phyloP scores from a whole-genome alignment of 2,888 invertebrate species.

The Acanthosoma haemorrhoidale region DNA sequence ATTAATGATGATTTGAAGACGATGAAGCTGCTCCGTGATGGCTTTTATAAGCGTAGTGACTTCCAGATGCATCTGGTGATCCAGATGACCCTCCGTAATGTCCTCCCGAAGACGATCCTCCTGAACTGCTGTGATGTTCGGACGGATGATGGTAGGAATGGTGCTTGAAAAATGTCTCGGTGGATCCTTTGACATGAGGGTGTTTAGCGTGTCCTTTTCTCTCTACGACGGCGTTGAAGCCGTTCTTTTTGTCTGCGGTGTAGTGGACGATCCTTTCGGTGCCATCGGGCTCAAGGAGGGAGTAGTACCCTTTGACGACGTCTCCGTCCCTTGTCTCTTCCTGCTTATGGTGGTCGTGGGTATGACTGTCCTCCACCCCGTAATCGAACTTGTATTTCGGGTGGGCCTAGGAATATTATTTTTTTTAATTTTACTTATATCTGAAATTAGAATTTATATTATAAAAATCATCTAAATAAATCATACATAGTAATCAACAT shows the following conservation, averaged over 20 bases:
- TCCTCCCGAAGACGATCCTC: too few species aligned
- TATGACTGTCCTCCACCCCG: neutral
- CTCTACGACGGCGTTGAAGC: conserved; percentile 42
- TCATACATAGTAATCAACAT: too few species aligned
- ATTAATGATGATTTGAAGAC: too few species aligned
- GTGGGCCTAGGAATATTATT: neutral
- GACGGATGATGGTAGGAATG: neutral
- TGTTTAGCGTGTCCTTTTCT: conserved; percentile 36
- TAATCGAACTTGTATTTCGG: conserved; percentile 18
- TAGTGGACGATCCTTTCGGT: conserved; percentile 40
- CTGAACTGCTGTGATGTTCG: neutral
- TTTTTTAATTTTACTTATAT: neutral
- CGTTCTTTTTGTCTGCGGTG: conserved; percentile 41
- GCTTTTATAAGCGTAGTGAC: too few species aligned
- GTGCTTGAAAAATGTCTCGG: neutral
- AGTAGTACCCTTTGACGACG: conserved; percentile 44
- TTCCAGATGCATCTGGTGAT: too few species aligned
- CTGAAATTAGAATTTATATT: too few species aligned
- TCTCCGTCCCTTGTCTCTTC: conserved; percentile 25
- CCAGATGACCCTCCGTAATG: too few species aligned
- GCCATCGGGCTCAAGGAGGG: conserved; percentile 41
- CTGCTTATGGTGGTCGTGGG: neutral
- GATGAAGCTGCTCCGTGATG: too few species aligned
- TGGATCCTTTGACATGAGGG: neutral
- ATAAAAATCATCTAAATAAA: too few species aligned